These are phyloP conservation scores for Drosophila teissieri DNA, from an alignment of 1,140 invertebrate species.

Conservation along the genomic window DNA sequence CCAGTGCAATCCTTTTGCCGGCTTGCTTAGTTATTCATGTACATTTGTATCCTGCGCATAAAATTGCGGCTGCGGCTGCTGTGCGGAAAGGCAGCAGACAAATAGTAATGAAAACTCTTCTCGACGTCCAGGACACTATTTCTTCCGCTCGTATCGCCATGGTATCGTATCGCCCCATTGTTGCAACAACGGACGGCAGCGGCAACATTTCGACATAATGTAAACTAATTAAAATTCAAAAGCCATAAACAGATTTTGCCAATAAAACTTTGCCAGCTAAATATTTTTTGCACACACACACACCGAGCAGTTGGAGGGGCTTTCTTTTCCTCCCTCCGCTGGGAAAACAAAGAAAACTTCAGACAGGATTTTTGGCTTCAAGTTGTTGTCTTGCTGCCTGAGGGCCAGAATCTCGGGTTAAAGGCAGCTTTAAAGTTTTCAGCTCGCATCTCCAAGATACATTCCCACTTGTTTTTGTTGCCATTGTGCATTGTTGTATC, in stretches of 20 bases:
- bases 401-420: slow-evolving; percentile 50
- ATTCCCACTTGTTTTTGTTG: slow-evolving; percentile 42
- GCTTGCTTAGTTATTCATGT: slow-evolving; percentile 79
- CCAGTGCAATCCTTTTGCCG: slow-evolving; percentile 32
- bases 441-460: slow-evolving; percentile 20
- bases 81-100: slow-evolving; percentile 83
- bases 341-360: slow-evolving; percentile 77
- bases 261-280: slow-evolving; percentile 84
- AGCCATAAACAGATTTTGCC: slow-evolving; percentile 85
- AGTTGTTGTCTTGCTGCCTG: slow-evolving; percentile 30
- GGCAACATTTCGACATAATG: slow-evolving; percentile 80
- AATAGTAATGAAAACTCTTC: slow-evolving; percentile 81
- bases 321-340: background rate
- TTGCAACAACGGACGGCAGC: slow-evolving; percentile 27
- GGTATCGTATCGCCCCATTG: slow-evolving; percentile 36
- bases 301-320: slow-evolving; percentile 9
- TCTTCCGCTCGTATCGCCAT: slow-evolving; percentile 42
- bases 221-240: slow-evolving; percentile 85
- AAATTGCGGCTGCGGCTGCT: slow-evolving; percentile 83
- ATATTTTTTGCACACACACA: slow-evolving; percentile 77
- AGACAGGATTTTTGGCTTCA: slow-evolving; percentile 48
- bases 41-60: slow-evolving; percentile 83
- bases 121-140: slow-evolving; percentile 70
- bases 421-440: slow-evolving; percentile 64
- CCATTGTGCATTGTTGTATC: slow-evolving; percentile 61